phyloP scores from a whole-genome alignment of 35 echinoderm and acorn worm genomes.

The Hemicentrotus pulcherrimus region DNA sequence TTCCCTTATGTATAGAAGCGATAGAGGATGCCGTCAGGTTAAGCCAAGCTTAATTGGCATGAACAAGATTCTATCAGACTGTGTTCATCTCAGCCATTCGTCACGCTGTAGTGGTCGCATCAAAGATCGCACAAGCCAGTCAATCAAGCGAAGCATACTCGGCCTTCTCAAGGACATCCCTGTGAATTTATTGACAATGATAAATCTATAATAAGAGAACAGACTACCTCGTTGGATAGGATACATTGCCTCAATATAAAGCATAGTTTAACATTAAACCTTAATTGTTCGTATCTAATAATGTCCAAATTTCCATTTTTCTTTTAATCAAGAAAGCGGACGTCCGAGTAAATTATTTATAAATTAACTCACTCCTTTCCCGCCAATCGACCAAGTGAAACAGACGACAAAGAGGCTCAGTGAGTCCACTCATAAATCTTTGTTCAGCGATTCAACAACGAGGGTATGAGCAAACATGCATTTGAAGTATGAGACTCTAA shows the following conservation, averaged over 20 bases:
- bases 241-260: not conserved
- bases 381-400: not conserved
- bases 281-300: not conserved
- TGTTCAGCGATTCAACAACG: not conserved
- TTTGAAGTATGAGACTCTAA: not conserved
- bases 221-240: not conserved
- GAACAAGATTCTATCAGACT: not conserved
- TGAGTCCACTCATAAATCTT: not conserved
- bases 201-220: not conserved
- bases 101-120: not conserved
- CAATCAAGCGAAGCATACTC: slow-evolving; percentile 1
- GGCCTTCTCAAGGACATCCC: not conserved
- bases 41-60: too few species aligned
- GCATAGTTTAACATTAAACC: not conserved
- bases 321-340: not conserved
- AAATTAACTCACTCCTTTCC: not conserved
- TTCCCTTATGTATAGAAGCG: too few species aligned
- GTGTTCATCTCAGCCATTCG: not conserved
- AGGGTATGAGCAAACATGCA: not conserved
- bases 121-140: not conserved
- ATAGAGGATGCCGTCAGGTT: too few species aligned
- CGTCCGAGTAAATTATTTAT: too few species aligned
- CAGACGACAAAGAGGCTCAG: not conserved
- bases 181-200: not conserved
- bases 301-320: not conserved